Conservation (phyloP, 2,113 vertebrate species). For the Dicaeum eximium region DNA sequence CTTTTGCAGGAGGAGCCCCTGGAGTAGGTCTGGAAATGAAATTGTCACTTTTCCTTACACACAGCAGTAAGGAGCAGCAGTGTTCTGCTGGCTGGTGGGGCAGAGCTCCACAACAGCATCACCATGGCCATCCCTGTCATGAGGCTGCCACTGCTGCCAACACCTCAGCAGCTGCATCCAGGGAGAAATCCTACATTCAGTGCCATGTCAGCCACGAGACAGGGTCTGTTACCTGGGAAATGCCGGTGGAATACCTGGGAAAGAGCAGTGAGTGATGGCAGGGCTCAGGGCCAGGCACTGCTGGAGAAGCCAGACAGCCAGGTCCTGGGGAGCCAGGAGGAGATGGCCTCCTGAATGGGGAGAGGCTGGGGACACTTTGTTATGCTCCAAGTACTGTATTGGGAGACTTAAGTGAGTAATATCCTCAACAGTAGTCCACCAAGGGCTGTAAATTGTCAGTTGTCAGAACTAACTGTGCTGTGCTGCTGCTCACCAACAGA, state of each 20-base stretch:
- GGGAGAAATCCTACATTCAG: neutral
- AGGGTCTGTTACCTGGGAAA: neutral
- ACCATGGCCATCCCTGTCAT: neutral
- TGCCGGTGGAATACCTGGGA: no score
- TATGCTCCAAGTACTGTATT: neutral
- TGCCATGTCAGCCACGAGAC: neutral
- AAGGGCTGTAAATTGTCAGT: neutral
- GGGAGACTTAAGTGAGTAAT: neutral
- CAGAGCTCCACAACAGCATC: neutral
- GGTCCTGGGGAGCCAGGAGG: neutral
- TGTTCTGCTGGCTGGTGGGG: fast-evolving
- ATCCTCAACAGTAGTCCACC: neutral
- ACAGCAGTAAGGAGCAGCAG: neutral
- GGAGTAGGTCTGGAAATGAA: neutral
- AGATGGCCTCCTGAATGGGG: neutral
- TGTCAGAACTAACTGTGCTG: neutral
- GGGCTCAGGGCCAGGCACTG: neutral
- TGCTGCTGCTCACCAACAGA: neutral
- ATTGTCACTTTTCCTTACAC: neutral
- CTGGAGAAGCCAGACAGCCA: neutral
- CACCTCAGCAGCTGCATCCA: neutral
- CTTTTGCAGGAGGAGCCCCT: neutral
- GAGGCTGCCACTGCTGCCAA: neutral
- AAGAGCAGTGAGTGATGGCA: neutral
- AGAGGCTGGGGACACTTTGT: neutral